Conservation (phyloP, 2,113 vertebrate genomes). For the Illadopsis cleaveri region DNA sequence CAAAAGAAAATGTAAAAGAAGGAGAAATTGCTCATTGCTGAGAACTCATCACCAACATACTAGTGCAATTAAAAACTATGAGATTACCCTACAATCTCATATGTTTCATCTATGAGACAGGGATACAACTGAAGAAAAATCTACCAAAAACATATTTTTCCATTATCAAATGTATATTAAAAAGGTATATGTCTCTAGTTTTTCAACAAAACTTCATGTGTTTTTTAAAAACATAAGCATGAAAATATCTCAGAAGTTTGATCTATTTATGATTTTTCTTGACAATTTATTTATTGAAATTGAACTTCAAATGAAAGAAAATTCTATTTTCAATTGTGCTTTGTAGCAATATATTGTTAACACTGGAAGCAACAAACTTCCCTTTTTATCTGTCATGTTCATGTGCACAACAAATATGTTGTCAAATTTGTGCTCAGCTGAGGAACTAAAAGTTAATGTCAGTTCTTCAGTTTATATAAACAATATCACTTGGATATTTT, state of each 20-base stretch:
- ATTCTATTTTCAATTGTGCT: neutral
- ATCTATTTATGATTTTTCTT: neutral
- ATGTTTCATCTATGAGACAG: neutral
- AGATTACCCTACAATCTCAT: neutral
- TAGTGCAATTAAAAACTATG: neutral
- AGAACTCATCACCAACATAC: neutral
- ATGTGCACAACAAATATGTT: neutral
- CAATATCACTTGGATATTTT: neutral
- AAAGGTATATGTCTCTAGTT: rapidly evolving
- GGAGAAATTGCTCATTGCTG: neutral
- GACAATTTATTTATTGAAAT: neutral
- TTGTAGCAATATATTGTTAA: neutral
- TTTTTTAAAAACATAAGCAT: neutral
- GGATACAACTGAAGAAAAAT: neutral
- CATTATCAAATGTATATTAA: neutral
- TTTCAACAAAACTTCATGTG: neutral
- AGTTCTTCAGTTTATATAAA: neutral
- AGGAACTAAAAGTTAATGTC: neutral
- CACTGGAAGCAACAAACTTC: neutral
- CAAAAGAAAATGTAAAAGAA: neutral
- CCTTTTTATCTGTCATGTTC: neutral
- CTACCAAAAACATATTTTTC: rapidly evolving
- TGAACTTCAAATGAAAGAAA: neutral
- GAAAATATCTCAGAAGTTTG: neutral
- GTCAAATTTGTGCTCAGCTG: neutral